Evolutionary conservation across 1,140 invertebrate species (phyloP).

Genomic region (Trachymyrmex septentrionalis): DNA sequence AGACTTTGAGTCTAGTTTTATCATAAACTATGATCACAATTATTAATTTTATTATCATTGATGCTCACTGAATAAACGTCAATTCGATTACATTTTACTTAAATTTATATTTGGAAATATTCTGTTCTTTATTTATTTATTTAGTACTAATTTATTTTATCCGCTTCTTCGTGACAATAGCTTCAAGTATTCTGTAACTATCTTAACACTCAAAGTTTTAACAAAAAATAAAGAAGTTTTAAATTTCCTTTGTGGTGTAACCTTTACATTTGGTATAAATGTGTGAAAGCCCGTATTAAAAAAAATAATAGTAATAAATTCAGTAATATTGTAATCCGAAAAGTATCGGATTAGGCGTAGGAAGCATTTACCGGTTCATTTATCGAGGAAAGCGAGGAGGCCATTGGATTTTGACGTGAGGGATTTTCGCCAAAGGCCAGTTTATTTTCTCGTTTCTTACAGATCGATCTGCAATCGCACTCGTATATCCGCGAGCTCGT

Average conservation of each 20-base stretch:
- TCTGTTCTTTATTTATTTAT: too few relatives aligned
- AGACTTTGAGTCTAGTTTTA: too few relatives aligned
- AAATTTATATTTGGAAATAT: background rate
- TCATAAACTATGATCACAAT: background rate
- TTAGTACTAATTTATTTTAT: too few relatives aligned
- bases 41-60: constrained; percentile 23
- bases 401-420: constrained; percentile 29
- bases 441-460: constrained; percentile 46
- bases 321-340: background rate
- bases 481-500: constrained; percentile 49
- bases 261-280: background rate
- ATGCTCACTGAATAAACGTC: background rate
- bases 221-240: background rate
- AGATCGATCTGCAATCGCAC: constrained; percentile 23
- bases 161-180: background rate
- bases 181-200: background rate
- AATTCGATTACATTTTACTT: background rate
- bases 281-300: background rate
- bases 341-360: background rate
- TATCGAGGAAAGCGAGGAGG: constrained; percentile 1
- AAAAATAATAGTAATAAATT: background rate
- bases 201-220: background rate
- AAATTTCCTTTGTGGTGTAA: background rate
- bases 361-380: background rate
- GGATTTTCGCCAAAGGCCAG: constrained; percentile 20